Percentiles rank a stretch among this genome's conserved stretches.
Evolutionary conservation across 2,113 vertebrate genomes (phyloP).

Genomic region (Seriola quinqueradiata): DNA sequence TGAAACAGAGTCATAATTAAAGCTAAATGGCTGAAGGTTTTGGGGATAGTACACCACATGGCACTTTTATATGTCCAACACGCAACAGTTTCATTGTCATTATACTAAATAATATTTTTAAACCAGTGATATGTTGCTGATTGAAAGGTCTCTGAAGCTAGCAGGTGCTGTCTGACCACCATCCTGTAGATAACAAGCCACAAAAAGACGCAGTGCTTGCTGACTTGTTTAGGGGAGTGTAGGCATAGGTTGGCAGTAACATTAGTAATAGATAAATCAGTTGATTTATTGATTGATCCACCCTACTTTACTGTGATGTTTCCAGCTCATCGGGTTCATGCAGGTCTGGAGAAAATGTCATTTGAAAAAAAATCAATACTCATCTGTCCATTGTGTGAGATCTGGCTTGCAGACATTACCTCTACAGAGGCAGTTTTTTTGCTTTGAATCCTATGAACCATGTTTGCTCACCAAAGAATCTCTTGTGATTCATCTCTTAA

Average conservation of each 20-base stretch:
- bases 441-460: slow-evolving; percentile 15
- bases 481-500: slow-evolving; percentile 1
- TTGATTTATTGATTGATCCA: not conserved
- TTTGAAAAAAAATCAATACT: slow-evolving; percentile 9
- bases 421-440: not conserved
- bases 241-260: not conserved
- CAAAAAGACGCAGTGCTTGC: not conserved
- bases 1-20: not conserved
- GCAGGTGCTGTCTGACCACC: not conserved
- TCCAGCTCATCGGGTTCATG: not conserved
- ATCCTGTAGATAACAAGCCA: not conserved
- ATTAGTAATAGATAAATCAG: not conserved
- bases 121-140: too few relatives aligned
- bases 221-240: not conserved
- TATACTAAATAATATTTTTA: not conserved
- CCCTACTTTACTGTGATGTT: not conserved
- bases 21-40: not conserved
- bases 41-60: not conserved
- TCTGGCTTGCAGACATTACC: slow-evolving; percentile 16
- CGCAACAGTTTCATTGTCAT: not conserved
- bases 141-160: too few relatives aligned
- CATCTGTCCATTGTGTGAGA: not conserved
- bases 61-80: not conserved
- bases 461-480: slow-evolving; percentile 27
- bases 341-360: slow-evolving; percentile 19